Percentiles rank a stretch among this genome's conserved stretches.
Conservation (phyloP, 2,797 vertebrate genomes). For the Centroberyx gerrardi region DNA sequence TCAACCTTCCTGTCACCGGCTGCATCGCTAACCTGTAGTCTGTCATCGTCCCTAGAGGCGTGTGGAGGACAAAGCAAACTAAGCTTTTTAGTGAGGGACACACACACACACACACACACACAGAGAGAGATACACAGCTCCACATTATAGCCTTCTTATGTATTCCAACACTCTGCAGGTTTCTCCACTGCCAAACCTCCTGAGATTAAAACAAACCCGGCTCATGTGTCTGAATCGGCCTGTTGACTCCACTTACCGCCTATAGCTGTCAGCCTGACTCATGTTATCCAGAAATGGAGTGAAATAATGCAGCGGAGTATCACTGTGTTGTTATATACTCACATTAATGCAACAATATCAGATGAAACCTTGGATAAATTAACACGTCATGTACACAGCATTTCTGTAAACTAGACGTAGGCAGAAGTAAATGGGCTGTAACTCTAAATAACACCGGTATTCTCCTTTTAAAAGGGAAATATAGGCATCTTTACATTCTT, state of each 20-base stretch:
- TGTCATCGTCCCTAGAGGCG: background rate
- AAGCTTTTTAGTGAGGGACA: too few species aligned
- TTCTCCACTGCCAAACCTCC: slow-evolving; percentile 8
- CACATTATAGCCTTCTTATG: background rate
- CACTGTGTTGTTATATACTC: background rate
- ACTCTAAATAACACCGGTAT: too few species aligned
- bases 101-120: slow-evolving; percentile 12
- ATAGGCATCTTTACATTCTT: background rate
- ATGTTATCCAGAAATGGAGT: background rate
- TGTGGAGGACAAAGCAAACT: too few species aligned
- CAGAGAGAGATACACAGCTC: background rate
- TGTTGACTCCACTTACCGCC: slow-evolving; percentile 15
- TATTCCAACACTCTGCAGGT: background rate
- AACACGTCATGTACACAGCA: too few species aligned
- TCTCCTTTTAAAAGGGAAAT: background rate
- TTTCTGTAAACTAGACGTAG: too few species aligned
- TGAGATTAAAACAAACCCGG: slow-evolving; percentile 9
- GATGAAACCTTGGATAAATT: too few species aligned
- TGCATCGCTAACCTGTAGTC: background rate
- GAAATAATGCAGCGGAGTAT: background rate
- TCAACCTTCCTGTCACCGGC: background rate
- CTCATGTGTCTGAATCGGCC: slow-evolving; percentile 1
- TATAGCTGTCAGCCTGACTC: background rate
- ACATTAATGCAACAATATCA: background rate
- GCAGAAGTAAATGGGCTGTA: too few species aligned